A percentile compares a stretch with the other conserved stretches of the same genome.
These are phyloP conservation scores for Naso thynnoides DNA, from an alignment of 2,797 vertebrate genomes.

Conservation along the genomic window DNA sequence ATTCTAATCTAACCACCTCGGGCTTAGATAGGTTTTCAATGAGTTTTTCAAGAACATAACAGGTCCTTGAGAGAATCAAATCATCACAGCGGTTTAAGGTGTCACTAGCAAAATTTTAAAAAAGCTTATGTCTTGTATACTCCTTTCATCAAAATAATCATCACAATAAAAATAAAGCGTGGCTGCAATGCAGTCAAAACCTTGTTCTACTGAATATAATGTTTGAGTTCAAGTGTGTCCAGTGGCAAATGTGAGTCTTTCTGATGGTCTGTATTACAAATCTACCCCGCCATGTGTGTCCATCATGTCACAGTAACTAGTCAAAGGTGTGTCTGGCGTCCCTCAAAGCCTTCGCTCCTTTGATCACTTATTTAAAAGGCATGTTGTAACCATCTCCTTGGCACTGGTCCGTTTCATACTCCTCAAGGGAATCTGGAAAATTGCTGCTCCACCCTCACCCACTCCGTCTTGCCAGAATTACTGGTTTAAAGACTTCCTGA, in stretches of 20 bases:
- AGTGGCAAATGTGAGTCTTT: not conserved
- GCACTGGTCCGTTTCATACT: constrained; percentile 31
- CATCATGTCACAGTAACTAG: constrained; percentile 6
- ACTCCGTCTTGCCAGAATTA: constrained; percentile 18
- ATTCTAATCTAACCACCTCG: not conserved
- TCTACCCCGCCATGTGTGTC: not conserved
- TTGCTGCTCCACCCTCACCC: not conserved
- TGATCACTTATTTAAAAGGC: constrained; percentile 37
- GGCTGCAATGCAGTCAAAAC: not conserved
- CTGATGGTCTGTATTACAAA: not conserved
- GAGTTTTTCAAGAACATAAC: not conserved
- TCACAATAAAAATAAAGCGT: no score
- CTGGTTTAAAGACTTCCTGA: constrained; percentile 52
- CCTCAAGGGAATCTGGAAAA: constrained; percentile 34
- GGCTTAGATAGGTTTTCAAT: not conserved
- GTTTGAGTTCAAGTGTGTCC: constrained; percentile 1
- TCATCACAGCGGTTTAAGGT: not conserved
- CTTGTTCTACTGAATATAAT: not conserved
- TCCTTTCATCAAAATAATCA: not conserved
- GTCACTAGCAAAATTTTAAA: not conserved
- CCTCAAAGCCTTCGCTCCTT: constrained; percentile 13
- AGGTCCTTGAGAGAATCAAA: not conserved
- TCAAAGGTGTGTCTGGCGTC: constrained; percentile 1
- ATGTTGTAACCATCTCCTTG: constrained; percentile 13
- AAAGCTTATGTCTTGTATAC: not conserved